Percentiles rank a stretch among this genome's conserved stretches.
phyloP scores from a whole-genome alignment of 2,888 invertebrate genomes.

The Gandaritis pyraliata region DNA sequence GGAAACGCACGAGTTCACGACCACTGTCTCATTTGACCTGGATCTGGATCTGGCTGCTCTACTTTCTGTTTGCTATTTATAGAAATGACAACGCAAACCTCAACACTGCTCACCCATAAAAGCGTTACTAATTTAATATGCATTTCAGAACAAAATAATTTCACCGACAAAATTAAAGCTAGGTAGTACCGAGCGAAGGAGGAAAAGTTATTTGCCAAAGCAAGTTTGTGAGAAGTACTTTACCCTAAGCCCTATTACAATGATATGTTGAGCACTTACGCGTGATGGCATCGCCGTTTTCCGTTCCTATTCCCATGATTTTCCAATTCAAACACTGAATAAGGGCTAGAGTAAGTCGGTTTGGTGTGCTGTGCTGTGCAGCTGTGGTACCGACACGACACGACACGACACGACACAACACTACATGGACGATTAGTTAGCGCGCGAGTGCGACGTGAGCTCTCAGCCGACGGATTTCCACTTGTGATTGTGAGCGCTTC shows the following conservation, averaged over 20 bases:
- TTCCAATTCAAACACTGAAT: slow-evolving; percentile 38
- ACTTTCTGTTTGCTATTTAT: slow-evolving; percentile 5
- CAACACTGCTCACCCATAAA: too few relatives aligned
- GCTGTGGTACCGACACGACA: too few relatives aligned
- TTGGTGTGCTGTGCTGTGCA: too few relatives aligned
- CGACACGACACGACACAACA: too few relatives aligned
- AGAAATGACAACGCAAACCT: background rate
- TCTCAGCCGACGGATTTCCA: slow-evolving; percentile 57
- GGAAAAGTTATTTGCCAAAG: background rate
- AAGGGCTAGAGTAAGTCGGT: slow-evolving; percentile 7
- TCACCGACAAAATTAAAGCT: background rate
- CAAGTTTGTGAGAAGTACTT: background rate
- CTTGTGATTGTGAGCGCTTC: slow-evolving; percentile 44
- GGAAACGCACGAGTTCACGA: slow-evolving; percentile 28
- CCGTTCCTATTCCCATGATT: slow-evolving; percentile 72
- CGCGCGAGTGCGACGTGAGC: slow-evolving; percentile 59
- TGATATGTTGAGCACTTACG: slow-evolving; percentile 55
- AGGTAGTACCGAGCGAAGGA: too few relatives aligned
- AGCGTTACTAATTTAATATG: too few relatives aligned
- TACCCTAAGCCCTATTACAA: background rate
- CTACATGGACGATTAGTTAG: slow-evolving; percentile 37
- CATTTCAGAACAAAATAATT: background rate
- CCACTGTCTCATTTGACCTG: slow-evolving; percentile 30
- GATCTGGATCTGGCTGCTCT: slow-evolving; percentile 19
- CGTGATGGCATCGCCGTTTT: slow-evolving; percentile 60